phyloP scores from a whole-genome alignment of 92 coral and sea anemone species.

The Siderastrea siderea region DNA sequence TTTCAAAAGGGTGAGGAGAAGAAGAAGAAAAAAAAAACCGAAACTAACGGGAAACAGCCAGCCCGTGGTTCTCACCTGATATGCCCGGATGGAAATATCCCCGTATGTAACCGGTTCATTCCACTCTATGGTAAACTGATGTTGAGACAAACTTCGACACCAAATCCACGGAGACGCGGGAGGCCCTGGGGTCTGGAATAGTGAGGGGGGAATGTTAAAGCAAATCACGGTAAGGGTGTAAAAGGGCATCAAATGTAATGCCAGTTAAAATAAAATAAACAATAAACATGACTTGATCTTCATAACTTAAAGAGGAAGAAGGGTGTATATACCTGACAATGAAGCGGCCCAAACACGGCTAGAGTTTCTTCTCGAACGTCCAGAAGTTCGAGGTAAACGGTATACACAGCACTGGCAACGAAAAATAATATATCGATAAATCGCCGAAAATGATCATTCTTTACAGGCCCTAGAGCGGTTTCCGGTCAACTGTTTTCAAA shows the following conservation, averaged over 20 bases:
- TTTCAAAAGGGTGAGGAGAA: too few relatives aligned
- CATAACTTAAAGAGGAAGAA: neutral
- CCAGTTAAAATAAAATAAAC: neutral
- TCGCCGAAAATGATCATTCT: too few relatives aligned
- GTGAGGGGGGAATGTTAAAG: neutral
- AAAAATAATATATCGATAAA: neutral
- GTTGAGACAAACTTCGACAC: conserved; percentile 75
- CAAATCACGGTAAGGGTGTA: too few relatives aligned
- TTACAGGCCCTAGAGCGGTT: too few relatives aligned
- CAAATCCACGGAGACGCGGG: conserved; percentile 88
- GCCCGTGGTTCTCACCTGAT: conserved; percentile 56
- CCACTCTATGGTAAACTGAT: conserved; percentile 86
- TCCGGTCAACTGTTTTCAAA: too few relatives aligned
- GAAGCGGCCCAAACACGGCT: conserved; percentile 45
- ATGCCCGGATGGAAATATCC: conserved; percentile 67
- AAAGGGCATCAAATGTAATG: too few relatives aligned
- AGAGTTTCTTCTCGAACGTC: conserved; percentile 12
- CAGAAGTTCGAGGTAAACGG: conserved; percentile 55
- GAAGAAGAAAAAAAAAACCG: too few relatives aligned
- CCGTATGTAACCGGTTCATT: conserved; percentile 84
- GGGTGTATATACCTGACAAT: conserved; percentile 71
- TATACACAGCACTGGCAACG: conserved; percentile 58
- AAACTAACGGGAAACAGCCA: too few relatives aligned
- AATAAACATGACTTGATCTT: too few relatives aligned
- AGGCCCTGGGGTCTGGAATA: conserved; percentile 81